Percentiles rank a stretch among this genome's conserved stretches.
phyloP scores from a whole-genome alignment of 1,140 invertebrate genomes.

The Mactra quadrangularis region DNA sequence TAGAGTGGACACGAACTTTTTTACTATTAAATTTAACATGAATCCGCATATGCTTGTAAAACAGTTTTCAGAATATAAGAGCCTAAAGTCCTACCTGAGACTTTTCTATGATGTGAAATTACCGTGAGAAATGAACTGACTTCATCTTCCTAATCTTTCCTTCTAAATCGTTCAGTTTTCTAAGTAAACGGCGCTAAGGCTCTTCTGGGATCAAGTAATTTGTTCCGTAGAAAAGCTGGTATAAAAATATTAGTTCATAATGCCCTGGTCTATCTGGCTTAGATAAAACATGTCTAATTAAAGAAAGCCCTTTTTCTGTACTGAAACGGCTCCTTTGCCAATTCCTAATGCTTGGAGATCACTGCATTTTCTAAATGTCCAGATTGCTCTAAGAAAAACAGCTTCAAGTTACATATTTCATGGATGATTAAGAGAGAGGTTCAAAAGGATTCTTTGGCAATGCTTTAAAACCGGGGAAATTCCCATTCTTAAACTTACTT shows the following conservation, averaged over 20 bases:
- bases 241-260: conserved; percentile 50
- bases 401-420: conserved; percentile 53
- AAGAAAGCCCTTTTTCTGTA: conserved; percentile 60
- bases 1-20: too few relatives aligned
- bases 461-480: conserved; percentile 28
- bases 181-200: conserved; percentile 30
- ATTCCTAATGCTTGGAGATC: conserved; percentile 57
- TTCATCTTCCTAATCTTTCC: not conserved
- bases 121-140: conserved; percentile 31
- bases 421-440: conserved; percentile 15
- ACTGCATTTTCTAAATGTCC: conserved; percentile 54
- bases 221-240: conserved; percentile 46
- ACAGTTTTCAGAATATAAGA: too few relatives aligned
- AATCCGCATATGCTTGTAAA: too few relatives aligned
- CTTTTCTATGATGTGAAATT: conserved; percentile 14
- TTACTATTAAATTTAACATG: too few relatives aligned
- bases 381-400: conserved; percentile 37
- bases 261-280: conserved; percentile 57
- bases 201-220: conserved; percentile 47
- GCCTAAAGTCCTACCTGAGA: too few relatives aligned
- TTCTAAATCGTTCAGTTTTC: conserved; percentile 22
- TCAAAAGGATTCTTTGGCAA: conserved; percentile 42
- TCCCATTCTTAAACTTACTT: conserved; percentile 56
- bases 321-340: conserved; percentile 38
- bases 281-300: conserved; percentile 42